Evolutionary conservation across 2,113 vertebrate species (phyloP), one percentile per base, ranked within the genome.

Genomic region (Excalfactoria chinensis): DNA sequence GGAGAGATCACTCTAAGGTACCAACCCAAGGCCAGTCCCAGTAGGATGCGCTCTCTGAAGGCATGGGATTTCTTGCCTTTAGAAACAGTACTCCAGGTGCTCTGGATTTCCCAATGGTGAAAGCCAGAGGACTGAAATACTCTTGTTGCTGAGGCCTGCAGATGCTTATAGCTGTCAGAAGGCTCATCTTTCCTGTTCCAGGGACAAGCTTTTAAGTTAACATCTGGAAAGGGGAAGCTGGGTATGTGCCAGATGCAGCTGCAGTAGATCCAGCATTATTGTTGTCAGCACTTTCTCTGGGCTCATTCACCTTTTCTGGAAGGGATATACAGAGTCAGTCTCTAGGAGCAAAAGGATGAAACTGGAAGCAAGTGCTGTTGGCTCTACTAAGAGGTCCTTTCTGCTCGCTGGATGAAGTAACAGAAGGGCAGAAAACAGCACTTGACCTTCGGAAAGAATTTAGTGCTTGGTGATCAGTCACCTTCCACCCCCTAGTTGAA

Each of bases 391-490:
- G 11, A 72, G 7, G 15, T 46, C 20, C 88, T 28, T 10, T 49
- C 32, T 44, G 41, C 73, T 72, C 23, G 19, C 40, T 85, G 71
- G 21, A 5, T 34, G 28, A 44, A 68, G 53, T 16, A 68, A 55
- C 15, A 64, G 43, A 53, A 69, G 35, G 53, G 43, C 35, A 89
- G 48, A 60, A 81, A 5, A 11, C 8, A 43, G 32, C 30, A 17
- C 3, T 26, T 71, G 62, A 60, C 4, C 19, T 49, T 16, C 4
- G 46, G 26, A n/a, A 62, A 23, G 37, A 93, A 58, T 55, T 67
- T 62, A 55, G 77, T 77, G 71, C 9, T 84, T 68, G 86, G 71
- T 3, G 70, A 62, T 94, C 91, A 93, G 63, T 96, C 89, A 87
- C 78, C 59, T 82, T 3, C 9, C 73, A 9, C 83, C 55, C 74